Evolutionary conservation across 1,140 invertebrate species (phyloP).

Genomic region (Lucilia cuprina): DNA sequence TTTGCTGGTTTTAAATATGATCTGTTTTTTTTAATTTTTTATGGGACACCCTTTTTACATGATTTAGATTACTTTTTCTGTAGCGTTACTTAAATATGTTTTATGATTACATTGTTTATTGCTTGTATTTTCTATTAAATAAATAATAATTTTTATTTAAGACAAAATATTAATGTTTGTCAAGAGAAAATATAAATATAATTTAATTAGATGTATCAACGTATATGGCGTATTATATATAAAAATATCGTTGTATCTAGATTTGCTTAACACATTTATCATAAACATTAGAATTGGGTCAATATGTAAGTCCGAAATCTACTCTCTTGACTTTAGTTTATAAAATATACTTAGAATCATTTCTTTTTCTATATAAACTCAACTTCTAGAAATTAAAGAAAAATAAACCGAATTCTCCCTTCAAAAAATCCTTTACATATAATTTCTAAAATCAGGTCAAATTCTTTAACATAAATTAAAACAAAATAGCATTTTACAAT

Average conservation of each 20-base stretch:
- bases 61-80: not conserved
- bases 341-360: too few relatives aligned
- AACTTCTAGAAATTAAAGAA: too few relatives aligned
- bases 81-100: not conserved
- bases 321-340: too few relatives aligned
- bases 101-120: not conserved
- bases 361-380: too few relatives aligned
- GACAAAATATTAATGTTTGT: conserved; percentile 3
- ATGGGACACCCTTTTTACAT: not conserved
- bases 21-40: not conserved
- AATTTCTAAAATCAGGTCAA: not conserved
- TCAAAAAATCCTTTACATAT: not conserved
- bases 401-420: too few relatives aligned
- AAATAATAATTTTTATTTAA: not conserved
- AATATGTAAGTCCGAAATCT: too few relatives aligned
- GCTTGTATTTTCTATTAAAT: not conserved
- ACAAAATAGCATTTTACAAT: not conserved
- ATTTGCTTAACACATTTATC: too few relatives aligned
- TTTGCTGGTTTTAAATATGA: too few relatives aligned
- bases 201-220: not conserved
- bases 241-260: too few relatives aligned
- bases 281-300: too few relatives aligned
- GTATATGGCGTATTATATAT: not conserved
- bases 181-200: not conserved
- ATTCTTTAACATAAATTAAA: not conserved